Conservation (phyloP, 2,888 invertebrate genomes). For the Beris morrisii region DNA sequence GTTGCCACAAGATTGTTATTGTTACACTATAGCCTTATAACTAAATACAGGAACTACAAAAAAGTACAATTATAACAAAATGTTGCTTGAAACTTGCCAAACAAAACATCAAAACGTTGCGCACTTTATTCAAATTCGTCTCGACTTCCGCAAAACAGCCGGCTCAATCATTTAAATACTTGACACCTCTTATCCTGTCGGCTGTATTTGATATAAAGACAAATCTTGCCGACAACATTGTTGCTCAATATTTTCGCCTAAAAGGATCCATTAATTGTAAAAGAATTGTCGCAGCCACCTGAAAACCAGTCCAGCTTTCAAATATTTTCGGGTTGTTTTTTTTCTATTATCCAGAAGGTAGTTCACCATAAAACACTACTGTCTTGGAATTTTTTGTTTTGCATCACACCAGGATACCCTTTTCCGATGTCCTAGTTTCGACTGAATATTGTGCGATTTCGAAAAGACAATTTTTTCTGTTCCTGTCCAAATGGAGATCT, state of each 20-base stretch:
- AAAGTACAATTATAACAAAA: no score
- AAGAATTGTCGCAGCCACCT: constrained; percentile 4
- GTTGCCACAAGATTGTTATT: no score
- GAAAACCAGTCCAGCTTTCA: background rate
- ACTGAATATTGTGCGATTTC: constrained; percentile 29
- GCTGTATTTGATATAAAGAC: background rate
- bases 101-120: no score
- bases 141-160: no score
- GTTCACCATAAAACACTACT: constrained; percentile 28
- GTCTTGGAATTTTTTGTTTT: constrained; percentile 24
- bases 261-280: constrained; percentile 5
- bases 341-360: background rate
- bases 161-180: background rate
- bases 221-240: constrained; percentile 14
- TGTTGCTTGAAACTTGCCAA: no score
- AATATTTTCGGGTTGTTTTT: constrained; percentile 1
- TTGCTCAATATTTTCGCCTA: constrained; percentile 12
- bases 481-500: background rate
- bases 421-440: constrained; percentile 29
- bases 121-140: no score
- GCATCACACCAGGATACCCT: constrained; percentile 20
- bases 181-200: constrained; percentile 25
- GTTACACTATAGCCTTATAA: no score
- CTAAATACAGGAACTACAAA: no score
- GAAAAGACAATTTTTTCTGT: constrained; percentile 5